Conservation (phyloP, 2,797 vertebrate genomes). For the Borostomias antarcticus region DNA sequence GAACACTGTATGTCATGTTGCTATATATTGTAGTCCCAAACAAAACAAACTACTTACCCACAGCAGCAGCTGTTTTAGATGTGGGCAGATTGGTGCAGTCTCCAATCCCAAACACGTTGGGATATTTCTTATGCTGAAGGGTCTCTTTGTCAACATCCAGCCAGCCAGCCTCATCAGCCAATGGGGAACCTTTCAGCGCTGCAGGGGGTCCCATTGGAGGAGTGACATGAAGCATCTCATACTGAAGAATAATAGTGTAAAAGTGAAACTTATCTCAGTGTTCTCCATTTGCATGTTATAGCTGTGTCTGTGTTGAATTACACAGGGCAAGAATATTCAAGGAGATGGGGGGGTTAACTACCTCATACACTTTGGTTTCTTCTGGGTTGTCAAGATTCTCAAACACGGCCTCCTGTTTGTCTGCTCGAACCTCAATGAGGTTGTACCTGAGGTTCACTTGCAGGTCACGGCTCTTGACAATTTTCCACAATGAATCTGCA, state of each 20-base stretch:
- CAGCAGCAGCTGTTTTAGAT: constrained; percentile 89
- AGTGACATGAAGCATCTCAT: constrained; percentile 97
- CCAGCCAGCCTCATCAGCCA: constrained; percentile 87
- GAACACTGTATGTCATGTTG: too few relatives aligned
- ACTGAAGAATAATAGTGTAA: constrained; percentile 69
- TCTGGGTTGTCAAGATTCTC: constrained; percentile 90
- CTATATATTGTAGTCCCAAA: too few relatives aligned
- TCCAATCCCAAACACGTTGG: constrained; percentile 95
- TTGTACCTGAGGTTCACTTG: constrained; percentile 87
- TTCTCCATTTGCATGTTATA: background rate
- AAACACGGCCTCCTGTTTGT: constrained; percentile 93
- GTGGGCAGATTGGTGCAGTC: constrained; percentile 97
- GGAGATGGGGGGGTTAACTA: constrained; percentile 55
- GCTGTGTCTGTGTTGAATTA: background rate
- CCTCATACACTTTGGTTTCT: constrained; percentile 84
- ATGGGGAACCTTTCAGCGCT: constrained; percentile 80
- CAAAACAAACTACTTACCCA: constrained; percentile 84
- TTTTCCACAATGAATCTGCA: constrained; percentile 85
- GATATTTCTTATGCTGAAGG: constrained; percentile 90
- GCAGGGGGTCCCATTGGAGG: constrained; percentile 92
- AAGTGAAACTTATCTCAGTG: background rate
- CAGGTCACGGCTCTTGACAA: constrained; percentile 83
- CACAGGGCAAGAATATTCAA: background rate
- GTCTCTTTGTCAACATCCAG: constrained; percentile 89
- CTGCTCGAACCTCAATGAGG: constrained; percentile 89